phyloP scores from a whole-genome alignment of 2,888 invertebrate genomes.

The Leptopilina myrica region DNA sequence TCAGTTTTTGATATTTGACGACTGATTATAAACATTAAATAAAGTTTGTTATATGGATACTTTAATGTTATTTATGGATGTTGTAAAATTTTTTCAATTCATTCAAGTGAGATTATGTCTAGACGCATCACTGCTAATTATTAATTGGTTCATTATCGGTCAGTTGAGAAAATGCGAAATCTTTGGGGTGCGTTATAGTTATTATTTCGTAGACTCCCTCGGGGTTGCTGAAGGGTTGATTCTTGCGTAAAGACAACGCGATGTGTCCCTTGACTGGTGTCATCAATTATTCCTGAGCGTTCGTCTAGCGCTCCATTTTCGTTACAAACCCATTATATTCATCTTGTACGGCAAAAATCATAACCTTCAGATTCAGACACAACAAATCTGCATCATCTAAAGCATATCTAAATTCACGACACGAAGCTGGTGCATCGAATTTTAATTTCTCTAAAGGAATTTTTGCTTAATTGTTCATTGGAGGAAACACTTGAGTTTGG shows the following conservation, averaged over 20 bases:
- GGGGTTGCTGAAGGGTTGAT: slow-evolving; percentile 65
- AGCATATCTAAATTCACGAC: too few species aligned
- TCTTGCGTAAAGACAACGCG: slow-evolving; percentile 64
- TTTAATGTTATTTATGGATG: too few species aligned
- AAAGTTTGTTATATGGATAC: too few species aligned
- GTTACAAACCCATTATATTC: slow-evolving; percentile 1
- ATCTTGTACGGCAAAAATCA: not conserved
- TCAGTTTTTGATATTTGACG: too few species aligned
- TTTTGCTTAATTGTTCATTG: too few species aligned
- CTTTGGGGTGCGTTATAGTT: slow-evolving; percentile 62
- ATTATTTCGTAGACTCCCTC: slow-evolving; percentile 65
- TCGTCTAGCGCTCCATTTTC: slow-evolving; percentile 69
- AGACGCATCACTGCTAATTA: slow-evolving; percentile 62
- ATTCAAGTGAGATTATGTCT: slow-evolving; percentile 49
- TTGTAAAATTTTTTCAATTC: not conserved
- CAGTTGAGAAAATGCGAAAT: slow-evolving; percentile 55
- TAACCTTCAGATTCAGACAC: too few species aligned
- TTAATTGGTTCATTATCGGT: slow-evolving; percentile 63
- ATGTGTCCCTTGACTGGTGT: slow-evolving; percentile 70
- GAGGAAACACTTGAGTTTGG: too few species aligned
- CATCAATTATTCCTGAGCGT: slow-evolving; percentile 73
- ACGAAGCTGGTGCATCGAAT: too few species aligned
- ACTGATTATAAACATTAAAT: too few species aligned
- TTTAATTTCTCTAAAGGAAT: too few species aligned
- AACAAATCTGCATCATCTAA: too few species aligned